These are phyloP conservation scores for Mystacornis crossleyi DNA, from an alignment of 2,113 vertebrate genomes.

Conservation along the genomic window DNA sequence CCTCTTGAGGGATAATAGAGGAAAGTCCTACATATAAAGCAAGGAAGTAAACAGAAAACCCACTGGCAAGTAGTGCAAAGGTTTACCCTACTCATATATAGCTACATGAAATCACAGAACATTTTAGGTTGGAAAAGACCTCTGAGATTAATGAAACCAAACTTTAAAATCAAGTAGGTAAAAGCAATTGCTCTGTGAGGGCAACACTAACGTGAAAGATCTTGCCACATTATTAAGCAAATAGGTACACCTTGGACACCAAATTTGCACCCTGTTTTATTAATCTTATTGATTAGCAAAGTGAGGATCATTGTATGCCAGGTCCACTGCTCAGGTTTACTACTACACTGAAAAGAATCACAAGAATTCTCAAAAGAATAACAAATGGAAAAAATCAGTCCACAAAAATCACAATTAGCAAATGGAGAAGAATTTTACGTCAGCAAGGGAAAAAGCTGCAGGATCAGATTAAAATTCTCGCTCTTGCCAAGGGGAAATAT, in stretches of 20 bases:
- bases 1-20: constrained; percentile 48
- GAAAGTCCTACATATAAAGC: constrained; percentile 7
- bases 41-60: constrained; percentile 33
- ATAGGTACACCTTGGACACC: rapidly evolving
- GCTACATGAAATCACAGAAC: not conserved
- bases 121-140: not conserved
- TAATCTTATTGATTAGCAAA: not conserved
- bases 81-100: not conserved
- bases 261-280: not conserved
- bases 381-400: not conserved
- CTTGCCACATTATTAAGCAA: not conserved
- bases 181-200: not conserved
- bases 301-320: not conserved
- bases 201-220: not conserved
- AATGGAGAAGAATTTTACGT: not conserved
- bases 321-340: not conserved
- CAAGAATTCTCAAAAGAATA: not conserved
- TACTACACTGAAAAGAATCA: not conserved
- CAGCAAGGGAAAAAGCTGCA: not conserved
- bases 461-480: not conserved
- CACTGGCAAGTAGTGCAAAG: not conserved
- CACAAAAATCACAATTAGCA: not conserved
- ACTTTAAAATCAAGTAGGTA: not conserved
- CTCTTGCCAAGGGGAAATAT: not conserved
- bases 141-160: not conserved